These are phyloP conservation scores for Elgaria multicarinata DNA, from an alignment of 2,113 vertebrate species.

Conservation along the genomic window DNA sequence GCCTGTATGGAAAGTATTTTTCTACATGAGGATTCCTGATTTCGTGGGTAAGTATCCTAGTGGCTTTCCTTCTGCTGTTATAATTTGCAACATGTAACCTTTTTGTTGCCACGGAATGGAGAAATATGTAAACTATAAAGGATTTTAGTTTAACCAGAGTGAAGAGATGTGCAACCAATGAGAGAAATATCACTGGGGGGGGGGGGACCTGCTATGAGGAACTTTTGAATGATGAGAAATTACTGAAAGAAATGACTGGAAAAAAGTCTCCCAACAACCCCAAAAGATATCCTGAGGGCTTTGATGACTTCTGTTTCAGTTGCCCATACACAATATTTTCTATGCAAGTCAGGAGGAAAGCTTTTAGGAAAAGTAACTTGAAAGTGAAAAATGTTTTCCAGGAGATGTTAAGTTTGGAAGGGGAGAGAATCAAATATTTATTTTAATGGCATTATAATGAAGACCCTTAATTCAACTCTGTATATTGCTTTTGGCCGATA, in stretches of 20 bases:
- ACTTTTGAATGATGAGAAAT: background rate
- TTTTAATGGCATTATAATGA: constrained; percentile 13
- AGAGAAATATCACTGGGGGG: background rate
- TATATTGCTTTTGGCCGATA: background rate
- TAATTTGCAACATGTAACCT: background rate
- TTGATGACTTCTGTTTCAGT: background rate
- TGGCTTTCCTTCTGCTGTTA: background rate
- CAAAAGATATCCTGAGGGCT: background rate
- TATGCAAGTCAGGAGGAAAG: background rate
- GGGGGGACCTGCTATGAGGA: background rate
- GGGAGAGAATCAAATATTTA: background rate
- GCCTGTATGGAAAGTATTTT: background rate
- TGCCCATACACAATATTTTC: background rate
- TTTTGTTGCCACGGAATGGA: background rate
- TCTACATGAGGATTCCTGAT: background rate
- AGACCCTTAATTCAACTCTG: background rate
- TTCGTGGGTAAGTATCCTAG: background rate
- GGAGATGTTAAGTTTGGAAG: background rate
- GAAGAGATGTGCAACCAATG: background rate
- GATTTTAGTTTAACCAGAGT: background rate
- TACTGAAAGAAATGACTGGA: background rate
- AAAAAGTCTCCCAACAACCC: background rate
- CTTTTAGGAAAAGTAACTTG: background rate
- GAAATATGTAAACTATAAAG: background rate
- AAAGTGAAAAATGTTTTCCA: background rate